Conservation (phyloP, 1,140 invertebrate genomes). For the Panagrolaimus sp. region DNA sequence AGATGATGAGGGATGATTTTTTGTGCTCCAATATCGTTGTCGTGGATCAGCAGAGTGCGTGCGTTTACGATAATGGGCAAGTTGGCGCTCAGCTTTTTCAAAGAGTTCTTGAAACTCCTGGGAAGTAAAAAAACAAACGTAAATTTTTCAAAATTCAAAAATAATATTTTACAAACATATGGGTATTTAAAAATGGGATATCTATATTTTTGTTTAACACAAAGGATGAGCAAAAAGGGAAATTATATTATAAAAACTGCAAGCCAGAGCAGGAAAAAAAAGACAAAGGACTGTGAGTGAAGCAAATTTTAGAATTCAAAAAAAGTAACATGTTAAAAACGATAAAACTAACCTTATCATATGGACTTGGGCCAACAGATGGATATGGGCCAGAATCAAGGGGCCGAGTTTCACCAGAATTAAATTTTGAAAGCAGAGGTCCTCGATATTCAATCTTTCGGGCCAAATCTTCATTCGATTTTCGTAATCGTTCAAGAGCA, state of each 20-base stretch:
- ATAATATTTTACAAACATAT: too few relatives aligned
- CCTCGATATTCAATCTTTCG: conserved; percentile 49
- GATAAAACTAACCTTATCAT: conserved; percentile 48
- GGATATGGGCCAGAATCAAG: conserved; percentile 25
- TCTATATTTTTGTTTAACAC: neutral
- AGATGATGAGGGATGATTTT: neutral
- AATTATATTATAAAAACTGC: neutral
- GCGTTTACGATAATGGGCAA: conserved; percentile 41
- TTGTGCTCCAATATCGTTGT: neutral
- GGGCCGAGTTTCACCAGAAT: conserved; percentile 37
- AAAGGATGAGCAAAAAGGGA: neutral
- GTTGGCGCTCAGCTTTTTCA: conserved; percentile 48
- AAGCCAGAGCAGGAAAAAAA: neutral
- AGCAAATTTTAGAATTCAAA: too few relatives aligned
- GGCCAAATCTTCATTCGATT: conserved; percentile 48
- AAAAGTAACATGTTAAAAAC: too few relatives aligned
- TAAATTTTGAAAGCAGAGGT: conserved; percentile 49
- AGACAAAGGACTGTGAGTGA: too few relatives aligned
- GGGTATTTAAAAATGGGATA: too few relatives aligned
- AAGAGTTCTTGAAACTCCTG: conserved; percentile 50
- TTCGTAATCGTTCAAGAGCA: conserved; percentile 30
- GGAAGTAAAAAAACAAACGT: neutral
- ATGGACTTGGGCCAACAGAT: conserved; percentile 42
- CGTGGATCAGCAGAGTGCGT: conserved; percentile 23
- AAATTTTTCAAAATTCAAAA: neutral